Base-by-base conservation (phyloP, 2,797 vertebrate species). In the Esox lucius region DNA sequence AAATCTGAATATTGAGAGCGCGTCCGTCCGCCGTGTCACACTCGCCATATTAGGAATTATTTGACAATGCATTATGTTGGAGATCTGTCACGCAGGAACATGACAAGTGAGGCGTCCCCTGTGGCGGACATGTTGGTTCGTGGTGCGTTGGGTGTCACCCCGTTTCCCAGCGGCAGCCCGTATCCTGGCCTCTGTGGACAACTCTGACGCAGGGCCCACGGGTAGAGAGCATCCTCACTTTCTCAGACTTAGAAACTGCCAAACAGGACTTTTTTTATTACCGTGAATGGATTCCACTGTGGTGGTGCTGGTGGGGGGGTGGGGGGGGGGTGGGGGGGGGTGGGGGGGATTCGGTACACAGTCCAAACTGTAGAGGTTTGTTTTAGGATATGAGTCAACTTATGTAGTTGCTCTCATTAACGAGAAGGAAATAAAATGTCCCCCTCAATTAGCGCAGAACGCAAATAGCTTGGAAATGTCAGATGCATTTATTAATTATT, bases 41-140 rank as follows among this genome's bases (percentile, higher is more conserved):
- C 77, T 72, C 49, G 68, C 84, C 89, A 85, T 91, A 94, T 94
- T 94, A 91, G 91, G 92, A 94, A 84, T 92, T 90, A 94, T 96
- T 94, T 91, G 92, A 92, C 91, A 94, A 91, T 91, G 91, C 90
- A 88, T 93, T 91, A 89, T 91, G 93, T 93, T 92, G 91, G 93
- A 94, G 91, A 91, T 89, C 91, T 87, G 90, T 93, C 93, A 93
- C 75, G 85, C 86, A 90, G 88, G 48, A 85, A 86, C 84, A 42
- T 42, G 86, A 92, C 90, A 87, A 89, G 84, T 67, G 31, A 76
- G 49, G 59, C 86, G 77, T 83, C 87, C 87, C 89, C 84, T 51
- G 88, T 70, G 87, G 84, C 81, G 82, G 78, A 80, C 90, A 91
- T 91, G 87, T 89, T 85, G 81, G 83, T 77, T 77, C 76, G 83